These are phyloP conservation scores for Kryphioiulus occultus DNA, from an alignment of 2,888 invertebrate genomes.

Conservation along the genomic window DNA sequence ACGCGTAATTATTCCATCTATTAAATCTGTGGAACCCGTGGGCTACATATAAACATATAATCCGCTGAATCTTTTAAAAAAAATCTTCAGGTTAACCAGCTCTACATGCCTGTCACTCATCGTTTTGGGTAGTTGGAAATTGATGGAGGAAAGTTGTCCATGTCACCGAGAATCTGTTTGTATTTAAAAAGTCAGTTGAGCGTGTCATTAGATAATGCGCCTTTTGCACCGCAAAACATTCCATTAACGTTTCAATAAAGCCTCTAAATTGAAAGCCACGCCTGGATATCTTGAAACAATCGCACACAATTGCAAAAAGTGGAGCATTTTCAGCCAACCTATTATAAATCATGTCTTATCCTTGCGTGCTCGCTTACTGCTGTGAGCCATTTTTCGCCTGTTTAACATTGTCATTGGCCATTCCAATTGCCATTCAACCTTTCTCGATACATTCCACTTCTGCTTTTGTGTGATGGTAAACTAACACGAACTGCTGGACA, in stretches of 20 bases:
- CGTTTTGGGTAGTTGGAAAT: background rate
- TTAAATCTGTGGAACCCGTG: background rate
- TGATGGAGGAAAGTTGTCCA: background rate
- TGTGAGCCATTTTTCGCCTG: constrained; percentile 22
- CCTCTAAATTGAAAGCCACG: constrained; percentile 22
- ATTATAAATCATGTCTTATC: constrained; percentile 25
- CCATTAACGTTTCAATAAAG: background rate
- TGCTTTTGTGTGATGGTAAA: background rate
- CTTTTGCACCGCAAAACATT: background rate
- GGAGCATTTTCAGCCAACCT: constrained; percentile 12
- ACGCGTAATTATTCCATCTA: background rate
- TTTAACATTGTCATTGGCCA: constrained; percentile 33
- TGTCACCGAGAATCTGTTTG: background rate
- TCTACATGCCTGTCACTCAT: background rate
- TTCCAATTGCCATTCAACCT: constrained; percentile 22
- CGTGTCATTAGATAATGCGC: background rate
- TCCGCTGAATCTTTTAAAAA: background rate
- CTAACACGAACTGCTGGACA: background rate
- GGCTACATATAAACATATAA: constrained; percentile 20
- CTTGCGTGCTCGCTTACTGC: constrained; percentile 18
- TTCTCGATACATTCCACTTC: background rate
- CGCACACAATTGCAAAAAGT: constrained; percentile 24
- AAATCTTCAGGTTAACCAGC: background rate
- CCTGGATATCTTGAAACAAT: constrained; percentile 20
- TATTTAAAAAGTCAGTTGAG: background rate